Conservation (phyloP, 2,888 invertebrate genomes). For the Lumbricus terrestris region DNA sequence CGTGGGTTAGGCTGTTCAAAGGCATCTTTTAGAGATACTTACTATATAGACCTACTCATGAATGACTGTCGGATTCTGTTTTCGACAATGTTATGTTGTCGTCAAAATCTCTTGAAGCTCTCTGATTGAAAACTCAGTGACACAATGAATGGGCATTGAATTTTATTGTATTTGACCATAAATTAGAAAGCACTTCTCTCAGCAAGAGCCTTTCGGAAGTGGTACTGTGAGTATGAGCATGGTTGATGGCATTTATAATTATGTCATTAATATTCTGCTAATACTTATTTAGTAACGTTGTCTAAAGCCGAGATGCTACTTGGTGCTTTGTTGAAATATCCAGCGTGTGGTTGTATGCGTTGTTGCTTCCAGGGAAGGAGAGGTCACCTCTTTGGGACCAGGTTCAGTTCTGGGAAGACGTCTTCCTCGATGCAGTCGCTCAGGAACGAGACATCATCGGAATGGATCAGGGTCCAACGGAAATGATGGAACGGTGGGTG, state of each 20-base stretch:
- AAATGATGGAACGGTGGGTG: conserved; percentile 89
- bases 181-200: too few relatives aligned
- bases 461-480: conserved; percentile 98
- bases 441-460: conserved; percentile 97
- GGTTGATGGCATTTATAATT: neutral
- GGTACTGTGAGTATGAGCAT: too few relatives aligned
- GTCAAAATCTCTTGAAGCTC: neutral
- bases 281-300: neutral
- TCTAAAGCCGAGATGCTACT: neutral
- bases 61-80: neutral
- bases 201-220: too few relatives aligned
- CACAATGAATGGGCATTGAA: too few relatives aligned
- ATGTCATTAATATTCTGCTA: neutral
- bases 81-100: neutral
- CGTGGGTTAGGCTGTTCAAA: too few relatives aligned
- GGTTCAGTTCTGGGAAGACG: conserved; percentile 92
- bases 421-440: conserved; percentile 92
- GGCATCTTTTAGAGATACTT: too few relatives aligned
- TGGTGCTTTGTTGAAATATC: neutral
- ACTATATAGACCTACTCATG: neutral
- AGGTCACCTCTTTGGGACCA: conserved; percentile 92
- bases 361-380: conserved; percentile 66
- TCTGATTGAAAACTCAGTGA: neutral
- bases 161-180: too few relatives aligned
- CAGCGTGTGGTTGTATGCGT: neutral